A percentile compares a stretch with the other conserved stretches of the same genome.
Conservation (phyloP, 2,888 invertebrate genomes). For the Heliconius charithonia region DNA sequence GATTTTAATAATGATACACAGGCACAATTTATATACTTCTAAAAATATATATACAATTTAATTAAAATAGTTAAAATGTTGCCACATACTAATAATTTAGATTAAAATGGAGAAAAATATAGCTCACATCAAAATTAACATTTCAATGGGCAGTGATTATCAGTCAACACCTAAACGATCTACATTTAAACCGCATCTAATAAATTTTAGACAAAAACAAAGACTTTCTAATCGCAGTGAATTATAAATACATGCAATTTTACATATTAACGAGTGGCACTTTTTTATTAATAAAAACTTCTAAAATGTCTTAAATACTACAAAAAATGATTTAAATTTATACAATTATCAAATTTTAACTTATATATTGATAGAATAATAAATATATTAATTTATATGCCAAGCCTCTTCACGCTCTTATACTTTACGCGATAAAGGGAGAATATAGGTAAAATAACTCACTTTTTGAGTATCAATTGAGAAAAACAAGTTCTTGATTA, state of each 20-base stretch:
- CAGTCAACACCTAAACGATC: constrained; percentile 29
- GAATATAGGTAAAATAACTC: background rate
- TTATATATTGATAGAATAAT: background rate
- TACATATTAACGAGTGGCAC: constrained; percentile 31
- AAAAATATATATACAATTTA: constrained; percentile 24
- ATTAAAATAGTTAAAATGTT: constrained; percentile 18
- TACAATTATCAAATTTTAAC: constrained; percentile 4
- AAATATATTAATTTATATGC: background rate
- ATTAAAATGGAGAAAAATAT: constrained; percentile 4
- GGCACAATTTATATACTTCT: constrained; percentile 42
- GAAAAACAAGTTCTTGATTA: background rate
- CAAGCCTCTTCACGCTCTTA: background rate
- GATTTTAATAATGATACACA: constrained; percentile 34
- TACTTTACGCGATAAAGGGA: background rate
- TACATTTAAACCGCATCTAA: constrained; percentile 22
- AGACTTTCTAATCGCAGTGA: background rate
- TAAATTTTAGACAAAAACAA: constrained; percentile 2
- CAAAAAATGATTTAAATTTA: background rate
- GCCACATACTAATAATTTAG: background rate
- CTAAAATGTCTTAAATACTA: constrained; percentile 26
- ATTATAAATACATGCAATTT: constrained; percentile 21
- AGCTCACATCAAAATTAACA: constrained; percentile 13
- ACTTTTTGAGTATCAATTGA: background rate
- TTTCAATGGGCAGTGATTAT: constrained; percentile 32
- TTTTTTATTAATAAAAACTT: constrained; percentile 26